Base-by-base conservation (phyloP, 2,113 vertebrate genomes). In the Lophius piscatorius region DNA sequence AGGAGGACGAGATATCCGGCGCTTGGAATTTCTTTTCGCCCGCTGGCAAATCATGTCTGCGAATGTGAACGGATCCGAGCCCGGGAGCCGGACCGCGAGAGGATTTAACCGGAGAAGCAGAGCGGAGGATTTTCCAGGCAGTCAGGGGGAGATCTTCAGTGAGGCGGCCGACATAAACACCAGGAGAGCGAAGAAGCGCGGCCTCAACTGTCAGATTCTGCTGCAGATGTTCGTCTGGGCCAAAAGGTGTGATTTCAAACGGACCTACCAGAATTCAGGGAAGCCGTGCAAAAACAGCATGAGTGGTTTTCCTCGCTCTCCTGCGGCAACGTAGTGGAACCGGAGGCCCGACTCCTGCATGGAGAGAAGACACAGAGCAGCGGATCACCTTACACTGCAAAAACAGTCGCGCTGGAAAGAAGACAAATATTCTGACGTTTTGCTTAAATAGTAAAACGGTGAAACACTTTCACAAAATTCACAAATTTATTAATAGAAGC, bases 291-390 rank as follows among this genome's bases (percentile, higher is more conserved):
- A 87, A 60, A 98, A 93, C 59, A 99, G 77, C 96, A 98, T 96
- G 56, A 99, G 94, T 2, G 96, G 96, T 89, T 96, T 98, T 39
- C 97, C 96, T 82, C 97, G 89, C 79, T 98, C 97, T 65, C 96
- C 97, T 2, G 96, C 94, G 69, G 96, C 97, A 24, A 98, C 96
- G 87, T 98, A 98, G 82, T 99, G 97, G 82, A 99, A 98, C 84
- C 96, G 91, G 71, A 99, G 86, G 44, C 96, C 97, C 0, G 97
- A 98, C 80, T 99, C 97, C 97, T 99, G 83, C 6, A 14, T 6
- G 34, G 41, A 34, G 7, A 49, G 24, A 55, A 47, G 20, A 71
- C 40, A 71, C 9, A 76, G 13, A 47, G 8, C n/a, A n/a, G n/a
- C n/a, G n/a, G n/a, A n/a, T n/a, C n/a, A n/a, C n/a, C n/a, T n/a